phyloP scores from a whole-genome alignment of 2,888 invertebrate genomes.

The Zonitis immaculata region DNA sequence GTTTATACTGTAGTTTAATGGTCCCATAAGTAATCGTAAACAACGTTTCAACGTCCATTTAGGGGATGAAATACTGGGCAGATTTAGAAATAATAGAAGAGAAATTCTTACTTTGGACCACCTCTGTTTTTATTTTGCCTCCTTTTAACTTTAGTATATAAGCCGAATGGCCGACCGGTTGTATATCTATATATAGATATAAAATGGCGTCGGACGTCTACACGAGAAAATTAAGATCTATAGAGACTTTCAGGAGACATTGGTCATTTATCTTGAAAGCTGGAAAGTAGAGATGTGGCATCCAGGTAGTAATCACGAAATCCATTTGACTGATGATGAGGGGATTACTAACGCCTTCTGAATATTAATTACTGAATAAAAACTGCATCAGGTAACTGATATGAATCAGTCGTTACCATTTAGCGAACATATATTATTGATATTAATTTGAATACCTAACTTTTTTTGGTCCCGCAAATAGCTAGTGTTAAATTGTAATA shows the following conservation, averaged over 20 bases:
- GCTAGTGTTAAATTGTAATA: no score
- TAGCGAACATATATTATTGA: no score
- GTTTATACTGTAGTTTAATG: constrained; percentile 19
- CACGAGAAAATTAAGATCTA: constrained; percentile 44
- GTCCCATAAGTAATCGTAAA: constrained; percentile 25
- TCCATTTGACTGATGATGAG: constrained; percentile 28
- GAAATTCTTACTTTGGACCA: constrained; percentile 19
- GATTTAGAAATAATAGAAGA: constrained; percentile 27
- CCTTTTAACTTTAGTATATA: constrained; percentile 21
- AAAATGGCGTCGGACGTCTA: constrained; percentile 34
- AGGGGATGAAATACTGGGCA: constrained; percentile 25
- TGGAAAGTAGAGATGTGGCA: constrained; percentile 23
- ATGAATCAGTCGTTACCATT: not conserved
- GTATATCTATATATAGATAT: no score
- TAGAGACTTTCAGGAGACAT: constrained; percentile 38
- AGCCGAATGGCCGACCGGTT: constrained; percentile 22
- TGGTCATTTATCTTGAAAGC: constrained; percentile 37
- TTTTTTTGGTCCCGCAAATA: no score
- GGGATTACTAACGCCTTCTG: constrained; percentile 22
- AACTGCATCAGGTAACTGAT: constrained; percentile 1
- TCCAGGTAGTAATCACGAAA: constrained; percentile 35
- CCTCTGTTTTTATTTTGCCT: constrained; percentile 28
- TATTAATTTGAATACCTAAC: no score
- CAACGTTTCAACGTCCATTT: constrained; percentile 23
- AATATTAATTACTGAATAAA: constrained; percentile 21